Evolutionary conservation across 2,113 vertebrate species (phyloP), one percentile per base, ranked within the genome.

Genomic region (Lipophrys pholis): DNA sequence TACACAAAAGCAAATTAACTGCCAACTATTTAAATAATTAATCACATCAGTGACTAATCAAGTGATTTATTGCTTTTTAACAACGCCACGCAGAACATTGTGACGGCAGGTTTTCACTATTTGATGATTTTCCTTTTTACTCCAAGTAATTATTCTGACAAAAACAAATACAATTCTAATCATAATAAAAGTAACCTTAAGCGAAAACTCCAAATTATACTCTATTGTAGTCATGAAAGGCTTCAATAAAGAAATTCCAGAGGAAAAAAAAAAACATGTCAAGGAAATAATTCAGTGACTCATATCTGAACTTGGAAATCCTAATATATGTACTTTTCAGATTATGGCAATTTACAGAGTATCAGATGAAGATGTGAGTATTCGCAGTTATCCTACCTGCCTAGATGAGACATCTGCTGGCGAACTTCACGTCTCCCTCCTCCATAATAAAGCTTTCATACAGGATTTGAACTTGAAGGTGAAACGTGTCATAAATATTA

Each of bases 381-480:
- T 41, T 9, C 42, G 39, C 38, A 17, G 14, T n/a, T 11, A 12
- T 10, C 38, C 11, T 11, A 17, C 30, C 16, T 59, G 16, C 10
- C 40, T 74, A 35, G n/a, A 16, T 43, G 5, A 48, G 42, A 56
- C 51, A n/a, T 61, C 55, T 68, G 15, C 9, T 16, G 40, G 11
- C 17, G 16, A 38, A 43, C 36, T n/a, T 35, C 15, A 11, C 35
- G 39, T 49, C 4, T 16, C 6, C 16, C 14, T 30, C 35, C 2
- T 2, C 12, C 57, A 52, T 41, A 45, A 17, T 39, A 30, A 36
- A 73, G 39, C 50, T 41, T n/a, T 39, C 48, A 56, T 11, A 69
- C 3, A 64, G 11, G n/a, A 65, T 60, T 60, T 76, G 2, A 69
- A 61, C 70, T 41, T 69, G 4, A 69, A 55, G 38, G 38, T 58